These are phyloP conservation scores for Mastomys coucha DNA, from an alignment of 2,113 vertebrate genomes.

Conservation along the genomic window DNA sequence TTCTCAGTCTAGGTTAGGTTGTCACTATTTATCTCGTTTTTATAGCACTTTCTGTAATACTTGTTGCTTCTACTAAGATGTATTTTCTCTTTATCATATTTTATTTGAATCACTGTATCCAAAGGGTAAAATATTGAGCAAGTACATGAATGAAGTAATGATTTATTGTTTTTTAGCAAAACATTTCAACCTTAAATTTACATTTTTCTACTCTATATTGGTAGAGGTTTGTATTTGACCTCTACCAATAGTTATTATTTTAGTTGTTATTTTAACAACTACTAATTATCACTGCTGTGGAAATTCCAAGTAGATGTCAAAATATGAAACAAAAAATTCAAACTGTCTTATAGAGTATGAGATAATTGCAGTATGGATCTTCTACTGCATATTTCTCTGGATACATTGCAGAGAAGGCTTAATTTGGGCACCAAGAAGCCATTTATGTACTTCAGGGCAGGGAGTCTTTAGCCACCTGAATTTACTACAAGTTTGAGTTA, in stretches of 20 bases:
- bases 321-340: background rate
- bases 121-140: background rate
- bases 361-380: background rate
- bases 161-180: background rate
- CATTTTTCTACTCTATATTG: background rate
- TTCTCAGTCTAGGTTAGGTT: background rate
- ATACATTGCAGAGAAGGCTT: background rate
- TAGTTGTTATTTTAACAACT: background rate
- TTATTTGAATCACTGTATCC: slow-evolving; percentile 16
- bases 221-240: background rate
- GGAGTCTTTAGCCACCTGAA: background rate
- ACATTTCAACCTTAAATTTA: slow-evolving; percentile 14
- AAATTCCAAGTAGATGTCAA: background rate
- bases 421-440: background rate
- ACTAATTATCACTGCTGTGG: background rate
- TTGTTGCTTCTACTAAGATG: background rate
- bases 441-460: background rate
- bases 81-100: background rate
- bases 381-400: background rate
- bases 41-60: background rate
- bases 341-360: accelerated
- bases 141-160: background rate
- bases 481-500: slow-evolving; percentile 14
- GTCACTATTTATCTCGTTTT: background rate
- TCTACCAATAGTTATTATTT: no score